A percentile compares a stretch with the other conserved stretches of the same genome.
Evolutionary conservation across 2,888 invertebrate genomes (phyloP).

Genomic region (Caenorhabditis macrosperma): DNA sequence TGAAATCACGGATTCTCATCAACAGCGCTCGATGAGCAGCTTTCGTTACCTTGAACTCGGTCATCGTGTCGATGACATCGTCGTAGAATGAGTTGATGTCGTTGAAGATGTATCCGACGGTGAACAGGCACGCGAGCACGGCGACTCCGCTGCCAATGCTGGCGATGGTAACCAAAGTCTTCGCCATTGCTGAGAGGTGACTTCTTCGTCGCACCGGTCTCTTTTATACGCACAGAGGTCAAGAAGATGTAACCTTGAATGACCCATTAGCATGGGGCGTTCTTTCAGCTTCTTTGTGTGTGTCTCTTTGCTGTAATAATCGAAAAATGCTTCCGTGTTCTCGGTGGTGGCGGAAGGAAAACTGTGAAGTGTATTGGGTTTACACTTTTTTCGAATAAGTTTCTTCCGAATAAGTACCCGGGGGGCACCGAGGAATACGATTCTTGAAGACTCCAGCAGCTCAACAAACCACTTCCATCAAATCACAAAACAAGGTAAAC

Average conservation of each 20-base stretch:
- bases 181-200: slow-evolving; percentile 33
- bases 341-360: background rate
- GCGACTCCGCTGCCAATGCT: slow-evolving; percentile 60
- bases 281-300: slow-evolving; percentile 44
- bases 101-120: slow-evolving; percentile 66
- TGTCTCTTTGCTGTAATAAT: slow-evolving; percentile 23
- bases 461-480: background rate
- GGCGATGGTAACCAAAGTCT: slow-evolving; percentile 61
- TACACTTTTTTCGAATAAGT: too few relatives aligned
- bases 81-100: slow-evolving; percentile 68
- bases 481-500: background rate
- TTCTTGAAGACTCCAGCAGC: background rate
- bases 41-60: slow-evolving; percentile 59
- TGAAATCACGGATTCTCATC: slow-evolving; percentile 7
- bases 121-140: slow-evolving; percentile 59
- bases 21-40: background rate
- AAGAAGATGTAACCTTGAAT: slow-evolving; percentile 38
- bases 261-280: slow-evolving; percentile 20
- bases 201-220: background rate
- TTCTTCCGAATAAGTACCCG: too few relatives aligned
- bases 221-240: slow-evolving; percentile 43
- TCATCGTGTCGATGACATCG: slow-evolving; percentile 60
- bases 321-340: slow-evolving; percentile 31
- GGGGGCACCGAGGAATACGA: too few relatives aligned
- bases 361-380: background rate